Base-by-base conservation (phyloP, 2,113 vertebrate genomes). In the Anser cygnoides region DNA sequence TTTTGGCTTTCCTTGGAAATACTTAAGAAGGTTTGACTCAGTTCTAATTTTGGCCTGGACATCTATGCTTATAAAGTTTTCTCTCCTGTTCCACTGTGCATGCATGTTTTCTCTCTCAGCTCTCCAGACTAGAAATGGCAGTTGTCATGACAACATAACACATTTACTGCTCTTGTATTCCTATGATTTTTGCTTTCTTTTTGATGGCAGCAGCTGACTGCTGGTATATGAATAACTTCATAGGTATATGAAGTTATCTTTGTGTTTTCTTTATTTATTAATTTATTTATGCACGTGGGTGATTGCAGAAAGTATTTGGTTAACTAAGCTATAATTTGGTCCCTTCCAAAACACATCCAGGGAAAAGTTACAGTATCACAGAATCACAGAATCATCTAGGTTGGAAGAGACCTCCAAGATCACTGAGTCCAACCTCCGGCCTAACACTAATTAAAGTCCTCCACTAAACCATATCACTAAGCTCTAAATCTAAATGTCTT, bases 101-200 rank as follows among this genome's bases (percentile, higher is more conserved):
- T 58, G 26, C 31, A 52, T 37, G 20, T 75, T 73, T 79, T 80
- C 71, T 57, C 26, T 75, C 39, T 61, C 68, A 87, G 67, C 13
- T 81, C 58, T 84, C 43, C 74, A 75, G 65, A 67, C 62, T 61
- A 92, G 62, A 71, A 94, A 78, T 55, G 55, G 72, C 31, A 92
- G 96, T 97, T 96, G 95, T 96, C 96, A 96, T 97, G 96, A 91
- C 97, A 97, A 95, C 95, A 63, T 16, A 79, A 92, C 13, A 35
- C 71, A 62, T 89, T 93, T 94, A 71, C 44, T 87, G 26, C 49
- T 72, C 31, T 80, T 68, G 23, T 84, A 71, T 80, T 86, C 54
- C 39, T 57, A 18, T 71, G 86, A 77, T 83, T 96, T 90, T 93
- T 93, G 8, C 28, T 93, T 92, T 57, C 26, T 72, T 96, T 89